phyloP scores from a whole-genome alignment of 2,797 vertebrate species.

The Amniataba percoides region DNA sequence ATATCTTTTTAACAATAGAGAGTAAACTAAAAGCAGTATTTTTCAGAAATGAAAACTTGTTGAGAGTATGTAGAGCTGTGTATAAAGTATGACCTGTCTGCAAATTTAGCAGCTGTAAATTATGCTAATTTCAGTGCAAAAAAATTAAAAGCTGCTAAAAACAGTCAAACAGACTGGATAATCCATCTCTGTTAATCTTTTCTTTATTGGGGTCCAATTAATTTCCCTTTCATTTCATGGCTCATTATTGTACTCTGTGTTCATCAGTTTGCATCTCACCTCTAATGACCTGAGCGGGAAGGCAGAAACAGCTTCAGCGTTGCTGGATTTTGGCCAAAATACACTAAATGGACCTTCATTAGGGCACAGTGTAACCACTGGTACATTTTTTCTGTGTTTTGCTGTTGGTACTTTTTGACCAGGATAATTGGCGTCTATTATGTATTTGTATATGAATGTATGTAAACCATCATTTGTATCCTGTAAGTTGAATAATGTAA shows the following conservation, averaged over 20 bases:
- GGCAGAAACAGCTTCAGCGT: constrained; percentile 37
- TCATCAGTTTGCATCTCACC: constrained; percentile 65
- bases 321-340: constrained; percentile 64
- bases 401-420: background rate
- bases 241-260: constrained; percentile 63
- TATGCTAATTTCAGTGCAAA: constrained; percentile 30
- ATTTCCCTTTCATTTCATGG: constrained; percentile 68
- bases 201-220: constrained; percentile 67
- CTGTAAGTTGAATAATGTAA: constrained; percentile 9
- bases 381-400: constrained; percentile 12
- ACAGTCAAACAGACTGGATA: constrained; percentile 47
- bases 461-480: background rate
- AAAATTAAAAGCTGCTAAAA: constrained; percentile 51
- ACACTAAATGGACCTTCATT: constrained; percentile 47
- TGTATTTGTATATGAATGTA: constrained; percentile 24
- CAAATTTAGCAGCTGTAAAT: constrained; percentile 25
- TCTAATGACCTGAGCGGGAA: constrained; percentile 58
- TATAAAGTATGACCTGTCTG: background rate
- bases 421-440: constrained; percentile 7
- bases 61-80: background rate
- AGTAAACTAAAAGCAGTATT: background rate
- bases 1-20: background rate
- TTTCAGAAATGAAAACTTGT: background rate
- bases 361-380: constrained; percentile 7
- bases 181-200: constrained; percentile 68